Evolutionary conservation across 2,888 invertebrate genomes (phyloP).

Genomic region (Cataglyphis altisquamis): DNA sequence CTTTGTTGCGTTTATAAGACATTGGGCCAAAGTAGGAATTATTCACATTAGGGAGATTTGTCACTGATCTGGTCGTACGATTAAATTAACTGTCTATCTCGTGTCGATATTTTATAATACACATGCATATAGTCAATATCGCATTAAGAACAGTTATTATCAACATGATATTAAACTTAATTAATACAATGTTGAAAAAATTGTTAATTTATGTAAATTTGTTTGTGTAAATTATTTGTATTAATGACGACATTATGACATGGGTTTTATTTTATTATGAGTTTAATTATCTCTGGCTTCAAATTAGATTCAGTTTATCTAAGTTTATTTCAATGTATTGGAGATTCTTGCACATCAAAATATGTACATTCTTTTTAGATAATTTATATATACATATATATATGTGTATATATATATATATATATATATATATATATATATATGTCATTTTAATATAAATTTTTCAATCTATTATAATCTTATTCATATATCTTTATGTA

Average conservation of each 20-base stretch:
- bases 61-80: constrained; percentile 24
- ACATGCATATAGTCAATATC: constrained; percentile 13
- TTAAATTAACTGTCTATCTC: constrained; percentile 13
- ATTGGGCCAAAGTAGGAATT: constrained; percentile 62
- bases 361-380: constrained; percentile 34
- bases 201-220: constrained; percentile 30
- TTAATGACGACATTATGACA: not conserved
- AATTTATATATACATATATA: constrained; percentile 38
- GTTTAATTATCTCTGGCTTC: constrained; percentile 14
- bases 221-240: constrained; percentile 28
- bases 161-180: constrained; percentile 18
- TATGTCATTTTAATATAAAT: constrained; percentile 42
- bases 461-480: constrained; percentile 19
- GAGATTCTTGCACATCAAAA: constrained; percentile 1
- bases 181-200: not conserved
- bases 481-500: constrained; percentile 11
- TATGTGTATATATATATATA: constrained; percentile 22
- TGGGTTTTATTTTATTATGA: constrained; percentile 26
- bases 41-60: constrained; percentile 39
- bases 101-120: constrained; percentile 35
- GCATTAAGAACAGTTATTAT: not conserved
- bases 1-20: constrained; percentile 58
- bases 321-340: constrained; percentile 19
- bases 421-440: constrained; percentile 35
- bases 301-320: constrained; percentile 13